phyloP scores from a whole-genome alignment of 2,797 vertebrate species.

The Eptatretus atami region DNA sequence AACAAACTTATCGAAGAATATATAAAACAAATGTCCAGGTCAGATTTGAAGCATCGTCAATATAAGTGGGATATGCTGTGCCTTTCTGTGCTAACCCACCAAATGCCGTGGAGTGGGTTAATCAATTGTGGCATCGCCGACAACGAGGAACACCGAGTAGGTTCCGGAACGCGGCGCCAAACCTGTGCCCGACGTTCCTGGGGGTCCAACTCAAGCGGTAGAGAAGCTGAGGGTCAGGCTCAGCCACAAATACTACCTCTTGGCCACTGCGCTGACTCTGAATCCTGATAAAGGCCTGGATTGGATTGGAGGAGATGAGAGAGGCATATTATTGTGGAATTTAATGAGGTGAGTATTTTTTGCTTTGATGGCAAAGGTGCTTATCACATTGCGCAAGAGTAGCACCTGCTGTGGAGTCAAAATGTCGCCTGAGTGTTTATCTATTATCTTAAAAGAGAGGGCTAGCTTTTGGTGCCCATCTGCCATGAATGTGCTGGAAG shows the following conservation, averaged over 20 bases:
- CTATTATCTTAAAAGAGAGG: conserved; percentile 65
- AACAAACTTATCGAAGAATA: neutral
- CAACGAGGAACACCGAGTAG: conserved; percentile 67
- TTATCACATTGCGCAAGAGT: neutral
- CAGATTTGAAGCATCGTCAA: too few species aligned
- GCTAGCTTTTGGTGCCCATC: conserved; percentile 96
- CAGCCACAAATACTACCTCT: conserved; percentile 89
- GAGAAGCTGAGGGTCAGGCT: conserved; percentile 63
- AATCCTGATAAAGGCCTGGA: conserved; percentile 66
- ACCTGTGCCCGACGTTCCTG: conserved; percentile 62
- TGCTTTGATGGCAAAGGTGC: too few species aligned
- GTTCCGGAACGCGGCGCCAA: conserved; percentile 75
- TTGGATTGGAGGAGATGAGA: too few species aligned
- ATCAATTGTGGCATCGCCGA: conserved; percentile 79
- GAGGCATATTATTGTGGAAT: too few species aligned
- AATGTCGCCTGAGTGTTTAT: conserved; percentile 53
- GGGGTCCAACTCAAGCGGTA: conserved; percentile 84
- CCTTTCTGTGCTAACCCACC: conserved; percentile 21
- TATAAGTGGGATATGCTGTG: conserved; percentile 10
- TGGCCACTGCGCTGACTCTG: conserved; percentile 88
- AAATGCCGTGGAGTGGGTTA: conserved; percentile 85
- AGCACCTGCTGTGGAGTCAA: conserved; percentile 77
- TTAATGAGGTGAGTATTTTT: too few species aligned
- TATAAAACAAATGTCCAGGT: too few species aligned
- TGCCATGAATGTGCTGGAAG: conserved; percentile 46